Evolutionary conservation across 2,888 invertebrate genomes (phyloP).

Genomic region (Cataglyphis albicans): DNA sequence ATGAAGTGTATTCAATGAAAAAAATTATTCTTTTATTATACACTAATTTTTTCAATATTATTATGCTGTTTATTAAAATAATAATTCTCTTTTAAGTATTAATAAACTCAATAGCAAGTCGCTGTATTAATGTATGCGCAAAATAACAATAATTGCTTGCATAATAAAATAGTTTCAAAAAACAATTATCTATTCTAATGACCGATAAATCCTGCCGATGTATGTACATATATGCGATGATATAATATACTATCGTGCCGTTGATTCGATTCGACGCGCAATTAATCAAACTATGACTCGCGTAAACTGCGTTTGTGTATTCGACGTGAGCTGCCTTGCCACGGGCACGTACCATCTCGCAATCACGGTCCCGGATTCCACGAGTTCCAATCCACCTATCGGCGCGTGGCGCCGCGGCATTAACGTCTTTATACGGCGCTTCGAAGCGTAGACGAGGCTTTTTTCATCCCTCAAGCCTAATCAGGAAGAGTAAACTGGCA

Average conservation of each 20-base stretch:
- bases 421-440: constrained; percentile 65
- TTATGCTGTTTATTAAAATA: not conserved
- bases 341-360: constrained; percentile 10
- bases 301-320: constrained; percentile 58
- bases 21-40: not conserved
- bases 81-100: constrained; percentile 29
- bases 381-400: constrained; percentile 30
- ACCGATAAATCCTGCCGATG: constrained; percentile 30
- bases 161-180: constrained; percentile 36
- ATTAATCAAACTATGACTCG: constrained; percentile 77
- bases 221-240: constrained; percentile 11
- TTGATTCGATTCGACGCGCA: constrained; percentile 74
- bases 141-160: constrained; percentile 22
- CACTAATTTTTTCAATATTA: not conserved
- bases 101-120: not conserved
- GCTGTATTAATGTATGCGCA: not conserved
- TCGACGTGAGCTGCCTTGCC: constrained; percentile 55
- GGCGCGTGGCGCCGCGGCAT: constrained; percentile 36
- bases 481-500: constrained; percentile 85
- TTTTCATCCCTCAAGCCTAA: constrained; percentile 83
- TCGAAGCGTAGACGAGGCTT: constrained; percentile 62
- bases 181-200: constrained; percentile 59
- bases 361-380: constrained; percentile 22
- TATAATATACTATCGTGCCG: constrained; percentile 60
- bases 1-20: no score